Conservation (phyloP, 2,797 vertebrate species). For the Myotis vivesi region DNA sequence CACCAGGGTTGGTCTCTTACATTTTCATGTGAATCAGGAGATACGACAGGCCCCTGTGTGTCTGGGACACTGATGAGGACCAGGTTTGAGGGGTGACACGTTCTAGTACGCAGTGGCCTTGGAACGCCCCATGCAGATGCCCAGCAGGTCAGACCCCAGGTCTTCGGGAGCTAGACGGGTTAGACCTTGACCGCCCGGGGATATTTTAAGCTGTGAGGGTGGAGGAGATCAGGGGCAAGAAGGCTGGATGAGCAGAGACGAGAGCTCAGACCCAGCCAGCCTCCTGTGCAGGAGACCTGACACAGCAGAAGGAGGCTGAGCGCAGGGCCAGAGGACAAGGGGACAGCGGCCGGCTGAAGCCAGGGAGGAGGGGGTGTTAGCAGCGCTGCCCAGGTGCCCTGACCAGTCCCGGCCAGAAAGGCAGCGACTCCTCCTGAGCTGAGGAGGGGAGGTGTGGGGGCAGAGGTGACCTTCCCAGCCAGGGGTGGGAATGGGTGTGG, state of each 20-base stretch:
- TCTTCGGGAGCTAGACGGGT: rapidly evolving
- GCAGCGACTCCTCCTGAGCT: not conserved
- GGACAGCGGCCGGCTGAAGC: rapidly evolving
- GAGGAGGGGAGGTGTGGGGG: not conserved
- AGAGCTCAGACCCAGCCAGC: not conserved
- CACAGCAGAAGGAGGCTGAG: not conserved
- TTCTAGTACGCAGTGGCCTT: not conserved
- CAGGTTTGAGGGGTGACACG: not conserved
- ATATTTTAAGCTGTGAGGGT: not conserved
- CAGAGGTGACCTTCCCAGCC: not conserved
- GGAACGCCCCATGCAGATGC: not conserved
- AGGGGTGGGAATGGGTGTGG: rapidly evolving
- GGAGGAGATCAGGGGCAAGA: not conserved
- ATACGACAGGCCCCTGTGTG: not conserved
- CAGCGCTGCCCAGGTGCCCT: not conserved
- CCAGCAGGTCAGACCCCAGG: rapidly evolving
- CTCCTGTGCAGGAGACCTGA: rapidly evolving
- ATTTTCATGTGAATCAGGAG: not conserved
- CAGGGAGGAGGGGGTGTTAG: no score
- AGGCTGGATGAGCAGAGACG: not conserved
- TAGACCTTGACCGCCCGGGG: not conserved
- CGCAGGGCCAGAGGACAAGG: not conserved
- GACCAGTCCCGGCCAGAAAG: not conserved
- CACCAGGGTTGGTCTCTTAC: not conserved
- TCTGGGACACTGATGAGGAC: not conserved